phyloP scores from a whole-genome alignment of 2,888 invertebrate species.

The Thalpophila matura region DNA sequence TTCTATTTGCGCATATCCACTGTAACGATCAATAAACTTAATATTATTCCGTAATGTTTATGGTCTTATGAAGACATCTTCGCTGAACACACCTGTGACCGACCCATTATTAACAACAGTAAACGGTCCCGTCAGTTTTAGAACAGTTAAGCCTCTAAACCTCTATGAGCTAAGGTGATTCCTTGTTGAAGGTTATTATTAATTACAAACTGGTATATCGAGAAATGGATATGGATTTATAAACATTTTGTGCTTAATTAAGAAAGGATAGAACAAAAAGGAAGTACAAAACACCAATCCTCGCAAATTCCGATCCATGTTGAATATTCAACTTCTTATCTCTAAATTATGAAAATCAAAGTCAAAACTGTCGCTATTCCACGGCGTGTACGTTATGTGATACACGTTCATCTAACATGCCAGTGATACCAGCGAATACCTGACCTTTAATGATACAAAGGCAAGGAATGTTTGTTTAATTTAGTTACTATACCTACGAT shows the following conservation, averaged over 20 bases:
- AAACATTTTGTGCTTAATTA: neutral
- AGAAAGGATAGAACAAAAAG: neutral
- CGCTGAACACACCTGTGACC: conserved; percentile 49
- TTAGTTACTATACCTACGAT: conserved; percentile 15
- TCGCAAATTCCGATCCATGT: neutral
- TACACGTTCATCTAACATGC: conserved; percentile 23
- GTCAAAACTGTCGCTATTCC: neutral
- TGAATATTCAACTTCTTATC: neutral
- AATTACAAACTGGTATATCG: neutral
- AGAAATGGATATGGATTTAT: neutral
- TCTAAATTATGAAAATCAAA: conserved; percentile 23
- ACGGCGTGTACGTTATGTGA: conserved; percentile 7
- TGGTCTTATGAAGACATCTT: conserved; percentile 17
- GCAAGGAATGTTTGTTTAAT: conserved; percentile 46
- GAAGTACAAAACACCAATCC: neutral
- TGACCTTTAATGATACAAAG: conserved; percentile 54
- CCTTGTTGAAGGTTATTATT: neutral
- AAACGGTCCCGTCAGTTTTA: conserved; percentile 20
- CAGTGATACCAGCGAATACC: conserved; percentile 40
- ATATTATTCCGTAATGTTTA: conserved; percentile 21
- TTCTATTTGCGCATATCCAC: neutral
- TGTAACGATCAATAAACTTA: conserved; percentile 4
- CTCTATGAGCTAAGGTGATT: neutral
- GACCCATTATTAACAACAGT: conserved; percentile 36
- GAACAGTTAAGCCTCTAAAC: conserved; percentile 6